Conservation (phyloP, 2,797 vertebrate species). For the Phylloscopus collybita region DNA sequence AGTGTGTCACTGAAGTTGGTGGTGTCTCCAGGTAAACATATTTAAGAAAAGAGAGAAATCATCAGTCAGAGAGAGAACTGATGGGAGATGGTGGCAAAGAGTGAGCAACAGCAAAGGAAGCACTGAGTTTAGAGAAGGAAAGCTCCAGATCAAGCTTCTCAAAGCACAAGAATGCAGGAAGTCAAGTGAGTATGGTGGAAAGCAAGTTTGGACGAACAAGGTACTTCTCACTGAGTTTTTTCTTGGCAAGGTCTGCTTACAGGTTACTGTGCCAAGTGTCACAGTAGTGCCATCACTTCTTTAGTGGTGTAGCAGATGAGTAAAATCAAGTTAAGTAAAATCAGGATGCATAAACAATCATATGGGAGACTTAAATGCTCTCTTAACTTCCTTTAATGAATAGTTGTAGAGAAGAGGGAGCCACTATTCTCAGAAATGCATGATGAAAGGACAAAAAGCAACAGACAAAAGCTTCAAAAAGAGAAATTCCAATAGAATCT, state of each 20-base stretch:
- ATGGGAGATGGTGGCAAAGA: accelerated
- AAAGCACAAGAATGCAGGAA: background rate
- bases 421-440: background rate
- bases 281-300: background rate
- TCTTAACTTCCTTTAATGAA: background rate
- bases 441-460: background rate
- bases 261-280: background rate
- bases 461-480: background rate
- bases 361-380: background rate
- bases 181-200: accelerated
- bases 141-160: background rate
- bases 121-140: background rate
- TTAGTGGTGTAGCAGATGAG: background rate
- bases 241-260: background rate
- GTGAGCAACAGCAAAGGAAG: background rate
- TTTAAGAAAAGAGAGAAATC: background rate
- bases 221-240: background rate
- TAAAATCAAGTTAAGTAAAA: background rate
- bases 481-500: background rate
- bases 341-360: background rate
- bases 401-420: background rate
- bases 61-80: background rate
- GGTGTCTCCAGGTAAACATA: background rate
- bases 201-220: background rate
- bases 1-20: accelerated